These are phyloP conservation scores for Thunnus thynnus DNA, from an alignment of 2,113 vertebrate species.

Conservation along the genomic window DNA sequence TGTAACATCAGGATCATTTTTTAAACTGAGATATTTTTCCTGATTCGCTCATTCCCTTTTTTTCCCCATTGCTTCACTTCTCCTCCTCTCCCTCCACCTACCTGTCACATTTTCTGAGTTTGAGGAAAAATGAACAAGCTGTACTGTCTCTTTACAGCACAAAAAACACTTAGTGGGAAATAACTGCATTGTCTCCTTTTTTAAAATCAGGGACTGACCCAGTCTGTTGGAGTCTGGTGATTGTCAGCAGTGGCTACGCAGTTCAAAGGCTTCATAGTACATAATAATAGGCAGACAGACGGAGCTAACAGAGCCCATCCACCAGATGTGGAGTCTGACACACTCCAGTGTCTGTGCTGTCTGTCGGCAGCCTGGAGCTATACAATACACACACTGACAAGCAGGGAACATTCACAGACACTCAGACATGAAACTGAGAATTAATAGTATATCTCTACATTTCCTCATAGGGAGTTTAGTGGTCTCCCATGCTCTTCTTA, in stretches of 20 bases:
- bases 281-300: conserved; percentile 72
- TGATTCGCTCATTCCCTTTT: not conserved
- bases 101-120: conserved; percentile 6
- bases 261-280: conserved; percentile 75
- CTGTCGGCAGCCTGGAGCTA: conserved; percentile 59
- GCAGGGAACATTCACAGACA: conserved; percentile 5
- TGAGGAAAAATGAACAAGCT: conserved; percentile 26
- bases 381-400: conserved; percentile 14
- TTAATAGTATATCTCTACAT: conserved; percentile 7
- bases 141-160: conserved; percentile 25
- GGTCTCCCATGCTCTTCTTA: conserved; percentile 9
- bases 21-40: not conserved
- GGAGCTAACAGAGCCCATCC: conserved; percentile 68
- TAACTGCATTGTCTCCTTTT: conserved; percentile 14
- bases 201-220: conserved; percentile 24
- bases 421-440: conserved; percentile 22
- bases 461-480: conserved; percentile 29
- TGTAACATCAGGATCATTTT: not conserved
- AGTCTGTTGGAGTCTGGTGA: conserved; percentile 72
- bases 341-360: conserved; percentile 63
- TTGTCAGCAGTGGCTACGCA: conserved; percentile 79
- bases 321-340: conserved; percentile 80
- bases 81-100: not conserved
- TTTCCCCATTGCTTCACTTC: not conserved
- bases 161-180: conserved; percentile 38